Conservation (phyloP, 2,797 vertebrate species). For the Gymnoscopelus microlampas region DNA sequence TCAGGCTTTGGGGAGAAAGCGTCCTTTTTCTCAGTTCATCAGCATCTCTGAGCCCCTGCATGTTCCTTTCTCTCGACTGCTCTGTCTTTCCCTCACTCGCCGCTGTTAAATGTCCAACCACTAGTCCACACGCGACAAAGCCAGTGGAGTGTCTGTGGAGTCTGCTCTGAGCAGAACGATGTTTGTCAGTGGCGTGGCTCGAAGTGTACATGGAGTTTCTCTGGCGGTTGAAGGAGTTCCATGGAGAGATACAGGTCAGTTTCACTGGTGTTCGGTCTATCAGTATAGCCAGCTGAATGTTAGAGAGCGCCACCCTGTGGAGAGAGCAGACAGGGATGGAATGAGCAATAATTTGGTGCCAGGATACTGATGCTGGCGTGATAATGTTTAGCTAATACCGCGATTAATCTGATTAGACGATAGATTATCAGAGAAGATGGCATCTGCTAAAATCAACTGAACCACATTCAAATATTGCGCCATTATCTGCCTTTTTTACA, state of each 20-base stretch:
- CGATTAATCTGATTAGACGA: not conserved
- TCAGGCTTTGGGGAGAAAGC: slow-evolving; percentile 19
- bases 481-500: too few relatives aligned
- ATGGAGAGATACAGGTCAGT: slow-evolving; percentile 32
- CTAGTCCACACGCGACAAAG: slow-evolving; percentile 28
- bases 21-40: not conserved
- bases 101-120: slow-evolving; percentile 57
- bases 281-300: slow-evolving; percentile 29
- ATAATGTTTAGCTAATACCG: not conserved
- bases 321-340: slow-evolving; percentile 54
- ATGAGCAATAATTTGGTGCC: slow-evolving; percentile 1
- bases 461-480: not conserved
- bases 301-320: slow-evolving; percentile 57
- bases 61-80: slow-evolving; percentile 20
- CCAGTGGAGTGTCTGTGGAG: slow-evolving; percentile 35
- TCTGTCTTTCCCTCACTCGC: slow-evolving; percentile 45
- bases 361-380: too few relatives aligned
- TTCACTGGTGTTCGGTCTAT: slow-evolving; percentile 39
- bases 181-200: slow-evolving; percentile 28
- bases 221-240: slow-evolving; percentile 39
- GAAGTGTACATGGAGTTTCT: slow-evolving; percentile 32
- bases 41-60: not conserved
- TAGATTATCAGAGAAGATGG: not conserved
- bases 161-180: slow-evolving; percentile 24
- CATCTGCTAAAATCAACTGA: not conserved